A percentile compares a stretch with the other conserved stretches of the same genome.
These are phyloP conservation scores for Hippasteria phrygiana DNA, from an alignment of 53 echinoderm and acorn worm species.

Conservation along the genomic window DNA sequence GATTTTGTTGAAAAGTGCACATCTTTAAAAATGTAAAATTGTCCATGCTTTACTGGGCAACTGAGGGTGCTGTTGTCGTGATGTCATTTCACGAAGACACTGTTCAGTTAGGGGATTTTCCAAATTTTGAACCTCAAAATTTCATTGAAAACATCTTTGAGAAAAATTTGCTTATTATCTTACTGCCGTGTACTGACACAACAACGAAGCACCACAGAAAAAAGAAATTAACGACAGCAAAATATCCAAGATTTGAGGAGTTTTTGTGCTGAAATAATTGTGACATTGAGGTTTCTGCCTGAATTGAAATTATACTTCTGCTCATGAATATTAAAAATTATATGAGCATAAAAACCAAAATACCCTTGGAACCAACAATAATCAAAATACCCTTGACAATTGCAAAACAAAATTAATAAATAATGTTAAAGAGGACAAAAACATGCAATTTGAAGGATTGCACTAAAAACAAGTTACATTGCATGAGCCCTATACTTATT, in stretches of 20 bases:
- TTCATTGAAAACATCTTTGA: not conserved
- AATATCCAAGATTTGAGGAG: too few relatives aligned
- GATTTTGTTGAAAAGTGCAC: too few relatives aligned
- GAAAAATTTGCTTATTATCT: not conserved
- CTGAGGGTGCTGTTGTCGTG: too few relatives aligned
- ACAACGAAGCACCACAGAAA: not conserved
- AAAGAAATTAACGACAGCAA: too few relatives aligned
- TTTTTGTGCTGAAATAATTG: too few relatives aligned
- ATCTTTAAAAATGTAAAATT: too few relatives aligned
- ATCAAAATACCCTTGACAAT: too few relatives aligned
- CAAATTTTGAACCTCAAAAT: not conserved
- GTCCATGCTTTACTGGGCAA: too few relatives aligned
- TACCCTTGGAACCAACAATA: not conserved
- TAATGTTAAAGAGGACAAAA: not conserved
- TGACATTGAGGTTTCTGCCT: not conserved
- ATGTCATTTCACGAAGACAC: too few relatives aligned
- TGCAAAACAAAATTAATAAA: too few relatives aligned
- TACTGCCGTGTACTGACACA: not conserved
- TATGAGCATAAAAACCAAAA: not conserved
- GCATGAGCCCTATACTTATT: not conserved
- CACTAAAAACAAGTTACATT: not conserved
- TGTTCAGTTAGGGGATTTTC: too few relatives aligned
- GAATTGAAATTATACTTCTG: not conserved
- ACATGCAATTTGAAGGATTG: not conserved
- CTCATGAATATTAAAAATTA: not conserved